These are phyloP conservation scores for Dorcus parallelipipedus DNA, from an alignment of 2,888 invertebrate species.

Conservation along the genomic window DNA sequence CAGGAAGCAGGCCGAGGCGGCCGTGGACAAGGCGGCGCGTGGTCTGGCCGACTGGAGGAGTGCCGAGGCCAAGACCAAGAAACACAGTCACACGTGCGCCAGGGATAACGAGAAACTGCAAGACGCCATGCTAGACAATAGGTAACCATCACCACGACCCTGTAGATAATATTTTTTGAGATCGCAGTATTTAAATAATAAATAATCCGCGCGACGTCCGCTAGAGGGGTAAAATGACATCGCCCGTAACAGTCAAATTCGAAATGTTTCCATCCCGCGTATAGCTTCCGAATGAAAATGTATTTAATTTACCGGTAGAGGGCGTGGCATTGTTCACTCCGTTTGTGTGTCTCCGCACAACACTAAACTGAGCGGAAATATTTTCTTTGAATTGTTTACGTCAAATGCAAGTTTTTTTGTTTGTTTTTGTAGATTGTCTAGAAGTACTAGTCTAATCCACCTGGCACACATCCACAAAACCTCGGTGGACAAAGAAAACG, in stretches of 20 bases:
- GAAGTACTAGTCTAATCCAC: constrained; percentile 48
- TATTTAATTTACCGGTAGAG: too few species aligned
- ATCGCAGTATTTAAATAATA: constrained; percentile 3
- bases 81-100: constrained; percentile 80
- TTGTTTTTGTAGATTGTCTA: constrained; percentile 41
- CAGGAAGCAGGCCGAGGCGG: constrained; percentile 69
- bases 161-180: too few species aligned
- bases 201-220: too few species aligned
- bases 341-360: too few species aligned
- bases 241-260: too few species aligned
- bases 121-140: constrained; percentile 65
- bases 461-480: constrained; percentile 45
- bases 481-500: constrained; percentile 56
- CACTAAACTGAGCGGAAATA: too few species aligned
- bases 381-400: too few species aligned
- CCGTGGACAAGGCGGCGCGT: constrained; percentile 82
- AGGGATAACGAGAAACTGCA: constrained; percentile 90
- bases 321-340: too few species aligned
- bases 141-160: constrained; percentile 29
- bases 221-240: too few species aligned
- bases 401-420: background rate
- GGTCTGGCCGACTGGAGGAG: constrained; percentile 80
- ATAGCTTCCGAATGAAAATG: too few species aligned
- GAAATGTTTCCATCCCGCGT: too few species aligned
- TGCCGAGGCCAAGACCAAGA: constrained; percentile 85